A percentile compares a stretch with the other conserved stretches of the same genome.
Evolutionary conservation across 2,113 vertebrate genomes (phyloP).

Genomic region (Dendropsophus ebraccatus): DNA sequence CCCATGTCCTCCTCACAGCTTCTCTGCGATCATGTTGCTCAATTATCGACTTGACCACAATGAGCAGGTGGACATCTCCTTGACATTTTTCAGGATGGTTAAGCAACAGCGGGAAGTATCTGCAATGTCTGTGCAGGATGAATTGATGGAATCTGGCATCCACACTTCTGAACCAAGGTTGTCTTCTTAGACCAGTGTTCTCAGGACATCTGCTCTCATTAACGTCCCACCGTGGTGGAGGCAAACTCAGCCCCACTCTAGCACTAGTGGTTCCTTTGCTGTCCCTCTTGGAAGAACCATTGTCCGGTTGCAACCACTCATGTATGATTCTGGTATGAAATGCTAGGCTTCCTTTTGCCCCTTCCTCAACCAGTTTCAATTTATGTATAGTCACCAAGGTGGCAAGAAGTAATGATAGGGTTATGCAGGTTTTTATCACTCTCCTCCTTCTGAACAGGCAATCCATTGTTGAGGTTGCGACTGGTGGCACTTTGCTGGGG

Average conservation of each 20-base stretch:
- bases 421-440: constrained; percentile 74
- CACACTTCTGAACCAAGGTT: constrained; percentile 73
- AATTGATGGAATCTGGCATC: constrained; percentile 77
- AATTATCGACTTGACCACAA: constrained; percentile 79
- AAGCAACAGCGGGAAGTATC: constrained; percentile 79
- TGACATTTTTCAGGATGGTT: constrained; percentile 80
- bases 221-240: constrained; percentile 69
- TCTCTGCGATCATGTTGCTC: constrained; percentile 79
- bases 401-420: constrained; percentile 71
- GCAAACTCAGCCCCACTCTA: constrained; percentile 55
- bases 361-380: constrained; percentile 69
- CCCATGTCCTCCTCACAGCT: constrained; percentile 78
- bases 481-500: neutral
- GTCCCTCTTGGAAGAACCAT: constrained; percentile 59
- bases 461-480: constrained; percentile 71
- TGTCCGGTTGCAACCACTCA: constrained; percentile 65
- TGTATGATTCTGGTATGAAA: constrained; percentile 49
- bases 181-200: constrained; percentile 63
- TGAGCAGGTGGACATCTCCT: constrained; percentile 72
- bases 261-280: constrained; percentile 28
- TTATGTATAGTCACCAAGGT: constrained; percentile 78
- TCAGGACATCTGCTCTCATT: constrained; percentile 71
- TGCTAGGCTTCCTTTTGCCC: constrained; percentile 62
- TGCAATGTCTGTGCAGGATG: constrained; percentile 76
- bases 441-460: constrained; percentile 70